Base-by-base conservation (phyloP, 2,113 vertebrate genomes). In the Anser brachyrhynchus region DNA sequence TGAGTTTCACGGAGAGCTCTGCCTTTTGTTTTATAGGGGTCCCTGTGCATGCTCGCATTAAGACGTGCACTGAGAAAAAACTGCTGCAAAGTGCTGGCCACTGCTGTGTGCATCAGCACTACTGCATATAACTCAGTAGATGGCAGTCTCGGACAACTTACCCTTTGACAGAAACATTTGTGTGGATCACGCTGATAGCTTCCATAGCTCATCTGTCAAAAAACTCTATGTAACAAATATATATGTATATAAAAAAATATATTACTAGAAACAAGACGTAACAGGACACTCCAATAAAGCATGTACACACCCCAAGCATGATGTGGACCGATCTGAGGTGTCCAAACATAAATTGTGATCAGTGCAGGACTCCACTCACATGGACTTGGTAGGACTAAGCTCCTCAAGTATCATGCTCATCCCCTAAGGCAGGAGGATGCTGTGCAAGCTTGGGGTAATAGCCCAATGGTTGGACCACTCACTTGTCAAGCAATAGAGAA, bases 341-440 rank as follows among this genome's bases (percentile, higher is more conserved):
- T 31, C 43, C 43, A 4, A 1, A 0, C 10, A n/a, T 31, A 31
- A 4, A 3, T 4, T 0, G 1, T 21, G 8, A 41, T 28, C 8
- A 20, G 11, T 4, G 2, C 13, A 5, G 1, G 2, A 15, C 28
- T 57, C 35, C 23, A 0, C 4, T 52, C 4, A 5, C 20, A 49
- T 10, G 4, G 20, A 49, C n/a, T 22, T n/a, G 51, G 39, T 29
- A 52, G 70, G 18, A 61, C 46, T 23, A 46, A 65, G 19, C 13
- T 43, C 28, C 35, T 16, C 31, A 57, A 75, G 23, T 26, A 19
- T 31, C 23, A 3, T 16, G 16, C 2, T 0, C 8, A 18, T 59
- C 26, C 58, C 9, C 4, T 69, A 26, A 49, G 59, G 54, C 41
- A 72, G 41, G 29, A 84, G 29, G 54, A 10, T 13, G 23, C 61